Conservation (phyloP, 2,797 vertebrate species). For the Monodelphis domestica region DNA sequence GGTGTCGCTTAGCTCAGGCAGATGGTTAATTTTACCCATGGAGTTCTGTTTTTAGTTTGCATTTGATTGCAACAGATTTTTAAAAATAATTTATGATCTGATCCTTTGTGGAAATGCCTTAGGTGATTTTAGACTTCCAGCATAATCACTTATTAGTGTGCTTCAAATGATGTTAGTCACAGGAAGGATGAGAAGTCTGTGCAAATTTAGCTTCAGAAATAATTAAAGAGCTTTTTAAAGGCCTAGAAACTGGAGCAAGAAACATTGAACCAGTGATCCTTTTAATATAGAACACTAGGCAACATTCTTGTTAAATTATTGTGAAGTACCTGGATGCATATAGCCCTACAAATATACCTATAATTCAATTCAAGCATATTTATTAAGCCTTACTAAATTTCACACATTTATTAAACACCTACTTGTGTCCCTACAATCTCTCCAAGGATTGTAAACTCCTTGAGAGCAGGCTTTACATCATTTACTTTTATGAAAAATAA, state of each 20-base stretch:
- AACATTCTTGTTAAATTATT: constrained; percentile 30
- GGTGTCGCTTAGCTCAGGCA: background rate
- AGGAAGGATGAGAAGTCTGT: constrained; percentile 10
- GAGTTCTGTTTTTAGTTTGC: constrained; percentile 31
- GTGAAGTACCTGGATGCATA: constrained; percentile 29
- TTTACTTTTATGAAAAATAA: too few relatives aligned
- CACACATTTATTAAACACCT: background rate
- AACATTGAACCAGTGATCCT: background rate
- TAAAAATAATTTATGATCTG: constrained; percentile 32
- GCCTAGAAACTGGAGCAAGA: constrained; percentile 12
- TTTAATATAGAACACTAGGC: background rate
- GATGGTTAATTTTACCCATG: constrained; percentile 24
- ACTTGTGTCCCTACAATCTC: too few relatives aligned
- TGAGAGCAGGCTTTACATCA: too few relatives aligned
- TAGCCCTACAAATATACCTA: background rate
- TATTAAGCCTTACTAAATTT: too few relatives aligned
- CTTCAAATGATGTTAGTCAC: constrained; percentile 30
- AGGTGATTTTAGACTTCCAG: background rate
- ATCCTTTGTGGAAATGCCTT: constrained; percentile 37
- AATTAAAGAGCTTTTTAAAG: constrained; percentile 20
- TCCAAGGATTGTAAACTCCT: too few relatives aligned
- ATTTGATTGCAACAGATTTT: constrained; percentile 24
- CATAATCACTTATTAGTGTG: constrained; percentile 9
- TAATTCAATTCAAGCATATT: background rate
- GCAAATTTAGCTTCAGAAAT: constrained; percentile 26